Percentiles rank a stretch among this genome's conserved stretches.
Evolutionary conservation across 2,113 vertebrate genomes (phyloP).

Genomic region (Naja naja): DNA sequence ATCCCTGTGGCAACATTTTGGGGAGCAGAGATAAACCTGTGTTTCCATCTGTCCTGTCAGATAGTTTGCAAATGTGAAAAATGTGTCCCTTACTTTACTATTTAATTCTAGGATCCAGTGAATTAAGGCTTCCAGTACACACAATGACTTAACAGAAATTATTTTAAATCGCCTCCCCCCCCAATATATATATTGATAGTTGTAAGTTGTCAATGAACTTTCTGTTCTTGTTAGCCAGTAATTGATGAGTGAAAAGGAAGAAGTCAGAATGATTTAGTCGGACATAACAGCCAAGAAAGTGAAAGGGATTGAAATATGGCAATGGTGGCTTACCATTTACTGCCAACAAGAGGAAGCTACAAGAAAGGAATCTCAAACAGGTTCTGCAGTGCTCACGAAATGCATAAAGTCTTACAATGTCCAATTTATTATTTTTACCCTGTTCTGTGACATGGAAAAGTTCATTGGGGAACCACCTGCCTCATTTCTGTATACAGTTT

Average conservation of each 20-base stretch:
- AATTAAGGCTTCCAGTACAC: constrained; percentile 29
- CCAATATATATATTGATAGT: constrained; percentile 10
- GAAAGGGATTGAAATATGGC: constrained; percentile 62
- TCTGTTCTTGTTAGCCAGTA: constrained; percentile 32
- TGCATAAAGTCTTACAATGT: constrained; percentile 63
- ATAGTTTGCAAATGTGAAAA: neutral
- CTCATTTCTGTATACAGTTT: constrained; percentile 69
- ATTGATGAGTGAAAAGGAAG: constrained; percentile 37
- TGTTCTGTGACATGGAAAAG: constrained; percentile 66
- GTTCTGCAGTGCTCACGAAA: constrained; percentile 59
- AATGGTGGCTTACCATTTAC: constrained; percentile 71
- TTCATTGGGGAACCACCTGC: constrained; percentile 72
- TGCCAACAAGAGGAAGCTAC: constrained; percentile 73
- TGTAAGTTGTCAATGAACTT: neutral
- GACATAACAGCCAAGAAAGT: constrained; percentile 47
- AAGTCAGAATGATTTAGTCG: constrained; percentile 45
- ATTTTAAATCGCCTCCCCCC: neutral
- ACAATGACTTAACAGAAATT: neutral
- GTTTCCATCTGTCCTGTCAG: neutral
- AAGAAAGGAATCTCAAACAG: constrained; percentile 69
- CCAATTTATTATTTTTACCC: constrained; percentile 75
- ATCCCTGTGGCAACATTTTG: neutral
- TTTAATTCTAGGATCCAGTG: neutral
- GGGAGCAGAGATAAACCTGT: neutral
- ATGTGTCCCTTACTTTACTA: constrained; percentile 28